Evolutionary conservation across 1,140 invertebrate genomes (phyloP).

Genomic region (Holcopasites calliopsidis): DNA sequence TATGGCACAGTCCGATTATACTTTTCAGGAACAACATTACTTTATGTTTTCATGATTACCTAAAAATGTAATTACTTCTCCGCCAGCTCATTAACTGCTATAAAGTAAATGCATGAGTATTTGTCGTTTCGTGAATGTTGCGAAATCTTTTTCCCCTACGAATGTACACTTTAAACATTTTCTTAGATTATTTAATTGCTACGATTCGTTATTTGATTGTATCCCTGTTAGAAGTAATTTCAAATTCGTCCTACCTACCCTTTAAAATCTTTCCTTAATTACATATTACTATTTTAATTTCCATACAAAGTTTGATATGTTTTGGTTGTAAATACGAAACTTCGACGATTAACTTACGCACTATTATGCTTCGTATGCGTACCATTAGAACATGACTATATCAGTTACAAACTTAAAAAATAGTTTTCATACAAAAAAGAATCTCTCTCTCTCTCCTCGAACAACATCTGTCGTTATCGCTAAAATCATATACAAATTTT

Average conservation of each 20-base stretch:
- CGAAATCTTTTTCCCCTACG: background rate
- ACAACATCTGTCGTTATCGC: constrained; percentile 9
- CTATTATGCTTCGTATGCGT: background rate
- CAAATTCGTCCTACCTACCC: constrained; percentile 23
- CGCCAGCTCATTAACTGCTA: constrained; percentile 9
- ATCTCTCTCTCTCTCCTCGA: constrained; percentile 8
- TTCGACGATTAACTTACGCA: background rate
- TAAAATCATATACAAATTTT: constrained; percentile 43
- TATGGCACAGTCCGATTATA: constrained; percentile 33
- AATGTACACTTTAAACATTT: constrained; percentile 17
- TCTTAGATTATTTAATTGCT: constrained; percentile 6
- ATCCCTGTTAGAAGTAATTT: constrained; percentile 18
- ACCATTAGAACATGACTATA: constrained; percentile 12
- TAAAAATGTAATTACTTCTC: constrained; percentile 5
- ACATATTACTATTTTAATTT: constrained; percentile 22
- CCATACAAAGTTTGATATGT: constrained; percentile 26
- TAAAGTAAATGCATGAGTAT: constrained; percentile 10
- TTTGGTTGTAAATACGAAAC: constrained; percentile 22
- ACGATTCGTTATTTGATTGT: constrained; percentile 21
- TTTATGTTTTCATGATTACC: background rate
- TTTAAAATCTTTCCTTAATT: constrained; percentile 13
- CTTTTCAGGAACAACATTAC: constrained; percentile 18
- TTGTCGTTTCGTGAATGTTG: background rate
- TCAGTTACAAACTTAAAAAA: background rate
- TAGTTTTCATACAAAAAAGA: constrained; percentile 5